Percentiles rank a stretch among this genome's conserved stretches.
Conservation (phyloP, 2,797 vertebrate species). For the Hemitrygon akajei region DNA sequence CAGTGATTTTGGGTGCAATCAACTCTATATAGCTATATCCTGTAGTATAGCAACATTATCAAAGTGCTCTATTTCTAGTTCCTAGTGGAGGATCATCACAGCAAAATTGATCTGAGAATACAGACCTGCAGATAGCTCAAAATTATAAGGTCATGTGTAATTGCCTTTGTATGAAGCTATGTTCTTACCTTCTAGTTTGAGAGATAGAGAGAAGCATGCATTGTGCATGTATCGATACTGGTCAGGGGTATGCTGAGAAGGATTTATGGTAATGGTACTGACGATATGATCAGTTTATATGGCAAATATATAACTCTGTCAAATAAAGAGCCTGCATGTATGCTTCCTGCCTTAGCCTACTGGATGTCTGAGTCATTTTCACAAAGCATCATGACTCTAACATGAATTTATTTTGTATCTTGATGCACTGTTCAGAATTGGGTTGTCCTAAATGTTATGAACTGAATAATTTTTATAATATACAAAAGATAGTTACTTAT, state of each 20-base stretch:
- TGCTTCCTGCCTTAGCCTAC: neutral
- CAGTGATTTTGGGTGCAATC: neutral
- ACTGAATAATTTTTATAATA: neutral
- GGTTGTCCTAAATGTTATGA: neutral
- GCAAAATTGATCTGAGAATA: neutral
- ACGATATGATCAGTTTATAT: neutral
- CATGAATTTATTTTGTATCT: neutral
- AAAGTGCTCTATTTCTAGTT: neutral
- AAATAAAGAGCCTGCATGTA: neutral
- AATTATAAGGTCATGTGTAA: neutral
- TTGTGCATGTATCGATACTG: neutral
- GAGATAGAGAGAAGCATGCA: neutral
- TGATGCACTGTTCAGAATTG: neutral
- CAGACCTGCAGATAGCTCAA: neutral
- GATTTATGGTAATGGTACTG: neutral
- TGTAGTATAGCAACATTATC: neutral
- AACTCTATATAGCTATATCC: neutral
- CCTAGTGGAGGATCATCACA: neutral
- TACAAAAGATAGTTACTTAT: neutral
- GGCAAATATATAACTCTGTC: neutral
- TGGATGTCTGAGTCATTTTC: neutral
- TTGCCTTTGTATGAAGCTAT: neutral
- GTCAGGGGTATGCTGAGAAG: neutral
- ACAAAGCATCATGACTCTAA: too few species aligned
- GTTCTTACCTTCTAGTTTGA: neutral